Evolutionary conservation across 2,797 vertebrate genomes (phyloP).

Genomic region (Falco rusticolus): DNA sequence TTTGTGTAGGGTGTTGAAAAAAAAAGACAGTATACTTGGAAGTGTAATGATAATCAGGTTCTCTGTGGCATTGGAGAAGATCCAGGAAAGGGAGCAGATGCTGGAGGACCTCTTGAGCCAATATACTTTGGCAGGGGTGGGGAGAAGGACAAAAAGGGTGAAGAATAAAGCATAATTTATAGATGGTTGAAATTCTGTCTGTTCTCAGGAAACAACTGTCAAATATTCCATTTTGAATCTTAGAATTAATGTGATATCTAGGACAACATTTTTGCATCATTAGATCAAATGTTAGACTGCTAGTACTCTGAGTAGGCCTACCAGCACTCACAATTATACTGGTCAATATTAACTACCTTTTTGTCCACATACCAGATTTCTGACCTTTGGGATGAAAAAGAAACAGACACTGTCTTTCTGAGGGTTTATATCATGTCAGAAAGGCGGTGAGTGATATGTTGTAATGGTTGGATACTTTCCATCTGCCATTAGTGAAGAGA

Average conservation of each 20-base stretch:
- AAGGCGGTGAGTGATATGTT: neutral
- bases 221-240: neutral
- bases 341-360: neutral
- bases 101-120: neutral
- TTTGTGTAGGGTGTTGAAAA: neutral
- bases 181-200: neutral
- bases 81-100: neutral
- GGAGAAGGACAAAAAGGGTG: neutral
- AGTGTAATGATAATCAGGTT: neutral
- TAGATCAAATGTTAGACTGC: neutral
- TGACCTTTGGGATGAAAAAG: neutral
- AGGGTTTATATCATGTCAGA: neutral
- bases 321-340: neutral
- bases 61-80: neutral
- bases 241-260: neutral
- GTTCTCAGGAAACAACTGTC: neutral
- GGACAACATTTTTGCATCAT: neutral
- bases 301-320: neutral
- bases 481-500: neutral
- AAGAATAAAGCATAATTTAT: neutral
- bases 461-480: neutral
- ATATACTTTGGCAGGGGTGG: neutral
- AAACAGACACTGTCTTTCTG: neutral
- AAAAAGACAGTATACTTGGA: neutral
- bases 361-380: neutral